Conservation (phyloP, 2,888 invertebrate species). For the Hydrotaea cyrtoneurina region DNA sequence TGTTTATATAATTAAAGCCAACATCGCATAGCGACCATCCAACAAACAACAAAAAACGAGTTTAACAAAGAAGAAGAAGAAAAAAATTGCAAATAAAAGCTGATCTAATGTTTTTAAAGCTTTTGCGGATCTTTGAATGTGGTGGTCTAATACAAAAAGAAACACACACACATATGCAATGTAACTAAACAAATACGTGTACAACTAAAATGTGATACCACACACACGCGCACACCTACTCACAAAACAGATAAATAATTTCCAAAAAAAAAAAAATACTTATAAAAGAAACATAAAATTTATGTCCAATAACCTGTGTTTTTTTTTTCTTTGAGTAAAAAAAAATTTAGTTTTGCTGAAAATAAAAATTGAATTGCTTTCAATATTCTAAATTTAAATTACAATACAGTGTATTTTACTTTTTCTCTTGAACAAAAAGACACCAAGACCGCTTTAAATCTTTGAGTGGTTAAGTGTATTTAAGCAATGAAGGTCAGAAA, state of each 20-base stretch:
- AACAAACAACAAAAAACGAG: conserved; percentile 52
- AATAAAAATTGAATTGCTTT: not conserved
- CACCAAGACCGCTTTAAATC: conserved; percentile 2
- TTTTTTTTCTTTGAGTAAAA: no score
- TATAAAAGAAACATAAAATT: conserved; percentile 13
- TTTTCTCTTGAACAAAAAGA: not conserved
- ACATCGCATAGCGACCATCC: not conserved
- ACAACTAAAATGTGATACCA: not conserved
- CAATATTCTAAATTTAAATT: no score
- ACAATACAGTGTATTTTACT: no score
- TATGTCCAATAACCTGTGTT: not conserved
- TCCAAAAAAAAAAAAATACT: conserved; percentile 19
- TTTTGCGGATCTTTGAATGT: conserved; percentile 41
- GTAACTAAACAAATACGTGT: not conserved
- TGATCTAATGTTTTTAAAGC: conserved; percentile 67
- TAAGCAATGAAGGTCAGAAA: conserved; percentile 60
- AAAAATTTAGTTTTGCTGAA: not conserved
- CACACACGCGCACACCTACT: not conserved
- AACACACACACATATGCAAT: conserved; percentile 7
- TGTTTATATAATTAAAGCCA: conserved; percentile 50
- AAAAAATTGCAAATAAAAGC: conserved; percentile 58
- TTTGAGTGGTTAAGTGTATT: conserved; percentile 46
- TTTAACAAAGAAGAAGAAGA: conserved; percentile 48
- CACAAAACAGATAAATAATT: conserved; percentile 23
- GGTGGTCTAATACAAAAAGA: conserved; percentile 30